A percentile compares a stretch with the other conserved stretches of the same genome.
These are phyloP conservation scores for Octopus bimaculoides DNA, from an alignment of 1,140 invertebrate genomes.

Conservation along the genomic window DNA sequence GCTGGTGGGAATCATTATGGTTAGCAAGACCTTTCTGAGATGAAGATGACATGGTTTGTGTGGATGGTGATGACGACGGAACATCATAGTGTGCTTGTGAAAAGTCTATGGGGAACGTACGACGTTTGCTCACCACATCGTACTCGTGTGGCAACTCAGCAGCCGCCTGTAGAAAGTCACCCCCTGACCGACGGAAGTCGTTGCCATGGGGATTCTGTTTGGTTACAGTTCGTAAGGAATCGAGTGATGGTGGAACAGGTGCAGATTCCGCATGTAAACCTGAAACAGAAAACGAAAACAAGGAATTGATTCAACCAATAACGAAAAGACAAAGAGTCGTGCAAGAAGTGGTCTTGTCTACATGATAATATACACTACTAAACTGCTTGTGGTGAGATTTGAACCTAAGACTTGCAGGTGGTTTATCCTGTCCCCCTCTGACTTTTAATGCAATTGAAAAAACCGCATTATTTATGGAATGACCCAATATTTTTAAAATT, in stretches of 20 bases:
- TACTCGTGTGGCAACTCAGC: slow-evolving; percentile 1
- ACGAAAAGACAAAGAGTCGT: too few relatives aligned
- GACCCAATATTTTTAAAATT: too few relatives aligned
- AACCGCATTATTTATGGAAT: too few relatives aligned
- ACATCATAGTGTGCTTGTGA: slow-evolving; percentile 12
- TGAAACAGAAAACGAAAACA: neutral
- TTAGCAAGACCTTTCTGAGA: neutral
- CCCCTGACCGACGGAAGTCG: slow-evolving; percentile 7
- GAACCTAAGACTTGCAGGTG: too few relatives aligned
- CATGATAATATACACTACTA: too few relatives aligned
- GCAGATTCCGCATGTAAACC: slow-evolving; percentile 17
- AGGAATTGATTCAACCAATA: neutral
- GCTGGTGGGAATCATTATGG: neutral
- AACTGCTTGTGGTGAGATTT: too few relatives aligned
- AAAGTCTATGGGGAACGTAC: slow-evolving; percentile 7
- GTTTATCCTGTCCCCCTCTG: too few relatives aligned
- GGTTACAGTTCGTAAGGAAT: slow-evolving; percentile 42
- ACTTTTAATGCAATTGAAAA: too few relatives aligned
- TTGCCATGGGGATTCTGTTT: slow-evolving; percentile 1
- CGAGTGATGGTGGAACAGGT: slow-evolving; percentile 42
- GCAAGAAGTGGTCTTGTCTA: too few relatives aligned
- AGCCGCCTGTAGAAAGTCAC: neutral
- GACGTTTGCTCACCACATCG: slow-evolving; percentile 2
- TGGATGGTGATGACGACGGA: neutral
- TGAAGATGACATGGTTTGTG: neutral